Percentiles rank a stretch among this genome's conserved stretches.
These are phyloP conservation scores for Clarias batrachus DNA, from an alignment of 2,113 vertebrate genomes.

Conservation along the genomic window DNA sequence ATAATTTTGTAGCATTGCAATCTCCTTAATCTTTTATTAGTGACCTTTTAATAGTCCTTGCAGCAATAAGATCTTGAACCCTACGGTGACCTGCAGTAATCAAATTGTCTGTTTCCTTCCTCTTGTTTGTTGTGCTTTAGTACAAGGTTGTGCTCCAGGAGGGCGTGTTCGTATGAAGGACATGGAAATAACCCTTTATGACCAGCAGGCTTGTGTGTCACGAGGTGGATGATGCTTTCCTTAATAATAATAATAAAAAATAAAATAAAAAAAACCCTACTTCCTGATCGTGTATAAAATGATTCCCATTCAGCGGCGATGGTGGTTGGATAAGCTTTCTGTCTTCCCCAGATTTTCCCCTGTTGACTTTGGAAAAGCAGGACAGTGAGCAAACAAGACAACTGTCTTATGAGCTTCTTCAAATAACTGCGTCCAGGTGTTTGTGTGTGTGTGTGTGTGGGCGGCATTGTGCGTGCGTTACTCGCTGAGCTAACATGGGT, in stretches of 20 bases:
- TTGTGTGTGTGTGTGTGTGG: constrained; percentile 17
- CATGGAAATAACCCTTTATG: constrained; percentile 9
- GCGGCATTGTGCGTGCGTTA: constrained; percentile 7
- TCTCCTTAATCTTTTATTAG: no score
- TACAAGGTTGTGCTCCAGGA: not conserved
- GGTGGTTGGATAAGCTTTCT: not conserved
- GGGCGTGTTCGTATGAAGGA: not conserved
- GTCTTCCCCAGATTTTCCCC: constrained; percentile 8
- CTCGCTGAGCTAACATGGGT: constrained; percentile 52
- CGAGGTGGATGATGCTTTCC: not conserved
- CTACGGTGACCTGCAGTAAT: not conserved
- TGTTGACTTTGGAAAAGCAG: constrained; percentile 36
- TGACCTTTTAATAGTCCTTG: not conserved
- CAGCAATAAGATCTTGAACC: not conserved
- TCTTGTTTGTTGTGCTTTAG: not conserved
- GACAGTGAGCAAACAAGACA: constrained; percentile 17
- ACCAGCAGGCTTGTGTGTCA: not conserved
- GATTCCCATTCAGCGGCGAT: not conserved
- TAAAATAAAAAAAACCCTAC: no score
- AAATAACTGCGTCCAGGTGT: constrained; percentile 42
- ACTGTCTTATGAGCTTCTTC: constrained; percentile 20
- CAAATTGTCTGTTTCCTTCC: not conserved
- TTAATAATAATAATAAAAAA: not conserved
- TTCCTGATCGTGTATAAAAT: not conserved
- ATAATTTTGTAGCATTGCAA: no score